These are phyloP conservation scores for Progne subis DNA, from an alignment of 2,113 vertebrate genomes.

Conservation along the genomic window DNA sequence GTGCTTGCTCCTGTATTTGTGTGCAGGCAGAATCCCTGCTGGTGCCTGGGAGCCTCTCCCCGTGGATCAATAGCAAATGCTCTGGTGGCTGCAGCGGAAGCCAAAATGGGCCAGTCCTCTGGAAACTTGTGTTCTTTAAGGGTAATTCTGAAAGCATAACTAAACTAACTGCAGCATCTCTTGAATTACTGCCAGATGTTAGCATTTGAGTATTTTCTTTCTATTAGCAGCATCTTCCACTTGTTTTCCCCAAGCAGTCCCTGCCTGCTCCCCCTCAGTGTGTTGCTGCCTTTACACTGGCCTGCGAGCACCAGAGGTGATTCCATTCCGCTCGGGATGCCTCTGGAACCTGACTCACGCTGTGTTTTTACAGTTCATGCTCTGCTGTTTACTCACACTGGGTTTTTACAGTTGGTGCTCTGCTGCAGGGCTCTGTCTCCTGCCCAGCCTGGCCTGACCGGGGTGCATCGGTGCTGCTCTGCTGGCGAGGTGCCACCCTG, in stretches of 20 bases:
- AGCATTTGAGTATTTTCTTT: neutral
- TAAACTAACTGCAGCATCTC: neutral
- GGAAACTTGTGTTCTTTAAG: neutral
- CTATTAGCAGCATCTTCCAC: neutral
- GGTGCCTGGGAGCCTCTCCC: neutral
- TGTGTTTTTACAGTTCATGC: neutral
- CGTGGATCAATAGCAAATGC: neutral
- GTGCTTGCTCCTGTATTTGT: accelerated
- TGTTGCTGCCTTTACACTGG: neutral
- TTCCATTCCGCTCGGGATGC: accelerated
- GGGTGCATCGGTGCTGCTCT: neutral
- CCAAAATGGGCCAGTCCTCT: neutral
- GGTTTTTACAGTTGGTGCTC: too few relatives aligned
- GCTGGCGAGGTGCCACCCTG: neutral
- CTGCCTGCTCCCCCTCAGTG: accelerated
- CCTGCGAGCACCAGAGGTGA: neutral
- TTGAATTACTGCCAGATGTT: neutral
- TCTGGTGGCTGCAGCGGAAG: neutral
- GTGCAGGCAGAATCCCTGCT: accelerated
- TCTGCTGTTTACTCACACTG: neutral
- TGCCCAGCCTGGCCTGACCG: neutral
- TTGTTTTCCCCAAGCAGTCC: neutral
- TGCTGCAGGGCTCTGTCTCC: neutral
- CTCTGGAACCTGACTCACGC: neutral
- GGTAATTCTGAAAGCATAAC: neutral